phyloP scores from a whole-genome alignment of 2,113 vertebrate species.

The Dromiciops gliroides region DNA sequence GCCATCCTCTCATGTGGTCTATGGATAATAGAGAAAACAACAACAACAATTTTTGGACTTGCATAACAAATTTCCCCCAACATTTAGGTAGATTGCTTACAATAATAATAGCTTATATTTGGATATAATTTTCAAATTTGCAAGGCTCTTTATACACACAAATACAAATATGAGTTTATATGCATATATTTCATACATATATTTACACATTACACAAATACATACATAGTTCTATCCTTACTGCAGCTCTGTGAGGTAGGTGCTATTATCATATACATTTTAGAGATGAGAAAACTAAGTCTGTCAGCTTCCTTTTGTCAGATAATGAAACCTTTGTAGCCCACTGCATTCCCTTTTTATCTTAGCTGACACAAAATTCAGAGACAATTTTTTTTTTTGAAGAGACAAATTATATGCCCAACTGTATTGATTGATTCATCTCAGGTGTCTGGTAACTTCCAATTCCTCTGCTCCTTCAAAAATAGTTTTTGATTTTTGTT shows the following conservation, averaged over 20 bases:
- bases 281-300: background rate
- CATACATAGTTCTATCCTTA: background rate
- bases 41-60: background rate
- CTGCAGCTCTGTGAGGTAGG: background rate
- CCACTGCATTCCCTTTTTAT: conserved; percentile 13
- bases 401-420: background rate
- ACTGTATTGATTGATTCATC: background rate
- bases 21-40: background rate
- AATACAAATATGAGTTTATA: background rate
- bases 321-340: background rate
- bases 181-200: background rate
- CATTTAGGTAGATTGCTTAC: background rate
- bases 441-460: background rate
- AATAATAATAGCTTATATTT: background rate
- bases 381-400: too few relatives aligned
- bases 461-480: background rate
- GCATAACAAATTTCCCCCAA: background rate
- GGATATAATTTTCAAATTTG: background rate
- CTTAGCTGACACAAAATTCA: background rate
- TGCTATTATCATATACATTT: background rate
- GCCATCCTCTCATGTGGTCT: background rate
- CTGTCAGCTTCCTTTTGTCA: background rate
- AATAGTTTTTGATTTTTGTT: conserved; percentile 4
- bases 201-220: background rate
- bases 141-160: background rate